These are phyloP conservation scores for Drosophila percnosoma DNA, from an alignment of 2,888 invertebrate species.

Conservation along the genomic window DNA sequence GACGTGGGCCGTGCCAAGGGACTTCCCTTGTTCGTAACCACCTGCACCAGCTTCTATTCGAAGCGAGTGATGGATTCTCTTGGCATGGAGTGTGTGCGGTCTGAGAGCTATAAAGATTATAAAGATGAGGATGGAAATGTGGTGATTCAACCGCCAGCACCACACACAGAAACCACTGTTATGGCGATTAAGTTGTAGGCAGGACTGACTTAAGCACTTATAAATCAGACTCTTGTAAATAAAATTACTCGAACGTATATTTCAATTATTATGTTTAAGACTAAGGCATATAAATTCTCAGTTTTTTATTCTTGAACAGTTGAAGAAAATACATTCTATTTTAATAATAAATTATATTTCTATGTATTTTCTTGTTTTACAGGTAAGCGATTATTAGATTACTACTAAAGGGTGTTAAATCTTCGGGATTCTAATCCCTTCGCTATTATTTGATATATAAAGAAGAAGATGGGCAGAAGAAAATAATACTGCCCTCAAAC, in stretches of 20 bases:
- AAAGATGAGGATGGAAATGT: constrained; percentile 53
- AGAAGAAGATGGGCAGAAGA: neutral
- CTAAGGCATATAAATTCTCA: neutral
- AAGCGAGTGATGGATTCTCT: constrained; percentile 58
- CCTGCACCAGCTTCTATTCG: constrained; percentile 76
- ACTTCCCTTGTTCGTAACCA: constrained; percentile 55
- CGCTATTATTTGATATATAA: neutral
- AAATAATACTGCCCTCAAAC: neutral
- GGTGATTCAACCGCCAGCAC: constrained; percentile 64
- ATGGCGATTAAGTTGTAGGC: constrained; percentile 50
- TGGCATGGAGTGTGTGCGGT: constrained; percentile 61
- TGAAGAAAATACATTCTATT: neutral
- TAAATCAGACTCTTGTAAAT: neutral
- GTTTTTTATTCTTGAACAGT: neutral
- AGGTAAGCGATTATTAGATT: neutral
- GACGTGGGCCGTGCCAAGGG: constrained; percentile 58
- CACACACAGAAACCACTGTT: constrained; percentile 55
- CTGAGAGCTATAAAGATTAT: constrained; percentile 61
- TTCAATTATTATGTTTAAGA: neutral
- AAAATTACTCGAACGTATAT: neutral
- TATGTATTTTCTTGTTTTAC: neutral
- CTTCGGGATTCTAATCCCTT: neutral
- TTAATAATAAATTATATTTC: neutral
- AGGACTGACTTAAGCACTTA: neutral
- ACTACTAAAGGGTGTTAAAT: neutral